phyloP scores from a whole-genome alignment of 30 jellyfish, hydroid and myxozoan genomes.

The Mastigias papua region DNA sequence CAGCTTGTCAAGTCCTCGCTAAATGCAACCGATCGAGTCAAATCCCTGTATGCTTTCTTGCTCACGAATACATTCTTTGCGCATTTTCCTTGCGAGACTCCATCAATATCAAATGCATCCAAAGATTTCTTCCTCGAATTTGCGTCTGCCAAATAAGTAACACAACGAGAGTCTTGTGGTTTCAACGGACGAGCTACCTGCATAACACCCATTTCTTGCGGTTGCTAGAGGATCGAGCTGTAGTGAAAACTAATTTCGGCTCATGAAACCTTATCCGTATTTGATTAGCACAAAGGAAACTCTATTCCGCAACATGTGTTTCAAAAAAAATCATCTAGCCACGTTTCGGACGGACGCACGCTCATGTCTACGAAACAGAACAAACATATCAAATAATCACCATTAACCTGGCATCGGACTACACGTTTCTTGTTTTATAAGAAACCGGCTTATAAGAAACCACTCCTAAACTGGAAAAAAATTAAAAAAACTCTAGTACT shows the following conservation, averaged over 20 bases:
- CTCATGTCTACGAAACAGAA: background rate
- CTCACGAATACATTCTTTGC: background rate
- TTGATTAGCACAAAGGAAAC: conserved; percentile 37
- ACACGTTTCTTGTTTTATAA: too few relatives aligned
- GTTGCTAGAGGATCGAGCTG: conserved; percentile 52
- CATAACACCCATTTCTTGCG: conserved; percentile 73
- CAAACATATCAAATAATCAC: too few relatives aligned
- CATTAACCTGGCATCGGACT: too few relatives aligned
- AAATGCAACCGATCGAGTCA: background rate
- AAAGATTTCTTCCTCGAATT: conserved; percentile 19
- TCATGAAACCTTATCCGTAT: conserved; percentile 57
- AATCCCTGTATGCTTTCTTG: background rate
- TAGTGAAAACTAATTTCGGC: conserved; percentile 66
- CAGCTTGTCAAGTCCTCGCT: background rate
- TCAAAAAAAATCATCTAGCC: background rate
- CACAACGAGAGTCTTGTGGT: conserved; percentile 66
- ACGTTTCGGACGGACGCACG: background rate
- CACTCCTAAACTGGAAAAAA: too few relatives aligned
- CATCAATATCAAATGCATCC: conserved; percentile 25
- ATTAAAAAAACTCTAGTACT: too few relatives aligned
- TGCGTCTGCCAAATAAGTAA: conserved; percentile 54
- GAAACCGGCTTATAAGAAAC: too few relatives aligned
- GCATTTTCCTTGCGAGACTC: background rate
- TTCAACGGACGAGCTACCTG: conserved; percentile 68
- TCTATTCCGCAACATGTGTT: conserved; percentile 36